Conservation (phyloP, 2,113 vertebrate genomes). For the Stegastes partitus region DNA sequence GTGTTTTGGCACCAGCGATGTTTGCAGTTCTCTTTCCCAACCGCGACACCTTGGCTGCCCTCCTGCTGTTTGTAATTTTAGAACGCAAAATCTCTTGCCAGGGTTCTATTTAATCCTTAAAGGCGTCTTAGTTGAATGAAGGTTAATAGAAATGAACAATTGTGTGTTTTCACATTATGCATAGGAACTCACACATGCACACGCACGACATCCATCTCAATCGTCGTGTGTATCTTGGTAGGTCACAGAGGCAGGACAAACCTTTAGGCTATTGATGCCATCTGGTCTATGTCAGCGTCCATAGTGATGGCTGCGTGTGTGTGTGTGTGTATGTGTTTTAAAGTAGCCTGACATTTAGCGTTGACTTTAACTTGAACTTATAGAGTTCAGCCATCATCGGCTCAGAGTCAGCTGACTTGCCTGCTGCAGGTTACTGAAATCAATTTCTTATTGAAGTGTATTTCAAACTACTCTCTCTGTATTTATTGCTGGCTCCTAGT, state of each 20-base stretch:
- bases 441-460: neutral
- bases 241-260: slow-evolving; percentile 44
- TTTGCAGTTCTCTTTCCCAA: slow-evolving; percentile 36
- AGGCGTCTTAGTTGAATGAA: slow-evolving; percentile 53
- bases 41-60: slow-evolving; percentile 44
- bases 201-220: slow-evolving; percentile 38
- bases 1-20: slow-evolving; percentile 10
- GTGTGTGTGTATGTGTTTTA: slow-evolving; percentile 2
- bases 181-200: neutral
- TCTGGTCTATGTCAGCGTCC: slow-evolving; percentile 52
- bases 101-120: slow-evolving; percentile 44
- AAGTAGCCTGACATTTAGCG: neutral
- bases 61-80: slow-evolving; percentile 62
- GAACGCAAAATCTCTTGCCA: slow-evolving; percentile 47
- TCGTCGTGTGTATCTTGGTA: slow-evolving; percentile 37
- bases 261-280: slow-evolving; percentile 42
- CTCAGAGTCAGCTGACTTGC: neutral
- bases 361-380: slow-evolving; percentile 28
- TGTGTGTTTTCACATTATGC: slow-evolving; percentile 13
- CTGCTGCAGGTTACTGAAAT: neutral
- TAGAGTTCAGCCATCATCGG: neutral
- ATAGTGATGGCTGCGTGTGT: neutral
- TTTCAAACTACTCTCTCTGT: neutral
- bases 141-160: slow-evolving; percentile 50
- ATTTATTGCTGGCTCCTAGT: slow-evolving; percentile 17